A percentile compares a stretch with the other conserved stretches of the same genome.
Conservation (phyloP, 1,140 invertebrate genomes). For the Ladona fulva region DNA sequence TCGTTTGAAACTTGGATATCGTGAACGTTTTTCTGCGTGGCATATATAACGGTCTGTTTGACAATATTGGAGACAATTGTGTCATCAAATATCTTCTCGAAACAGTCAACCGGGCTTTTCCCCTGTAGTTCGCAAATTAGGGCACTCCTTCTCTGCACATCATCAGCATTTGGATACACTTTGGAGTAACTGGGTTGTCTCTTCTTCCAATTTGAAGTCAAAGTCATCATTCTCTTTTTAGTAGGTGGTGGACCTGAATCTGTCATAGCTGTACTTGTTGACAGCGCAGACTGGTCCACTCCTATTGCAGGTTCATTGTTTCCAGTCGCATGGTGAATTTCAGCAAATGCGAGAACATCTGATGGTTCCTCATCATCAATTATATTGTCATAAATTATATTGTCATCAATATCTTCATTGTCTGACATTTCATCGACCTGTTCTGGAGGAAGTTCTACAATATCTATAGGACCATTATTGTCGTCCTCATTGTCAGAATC, state of each 20-base stretch:
- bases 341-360: neutral
- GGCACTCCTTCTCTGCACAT: neutral
- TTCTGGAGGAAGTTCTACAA: constrained; percentile 11
- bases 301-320: neutral
- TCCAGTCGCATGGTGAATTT: neutral
- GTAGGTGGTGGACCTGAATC: too few relatives aligned
- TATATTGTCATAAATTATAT: neutral
- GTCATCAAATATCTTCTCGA: too few relatives aligned
- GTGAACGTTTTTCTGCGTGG: too few relatives aligned
- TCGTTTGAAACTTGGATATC: too few relatives aligned
- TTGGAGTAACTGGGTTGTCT: too few relatives aligned
- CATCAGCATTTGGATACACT: neutral
- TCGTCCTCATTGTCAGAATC: neutral
- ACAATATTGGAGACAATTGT: too few relatives aligned
- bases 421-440: neutral
- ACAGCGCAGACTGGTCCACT: neutral
- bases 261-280: neutral
- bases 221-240: too few relatives aligned
- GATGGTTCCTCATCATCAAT: constrained; percentile 1
- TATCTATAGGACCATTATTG: neutral
- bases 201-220: too few relatives aligned
- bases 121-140: too few relatives aligned
- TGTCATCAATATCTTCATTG: neutral
- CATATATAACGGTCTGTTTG: too few relatives aligned
- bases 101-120: too few relatives aligned